A percentile compares a stretch with the other conserved stretches of the same genome.
Evolutionary conservation across 2,888 invertebrate species (phyloP).

Genomic region (Leptinotarsa tumamoca): DNA sequence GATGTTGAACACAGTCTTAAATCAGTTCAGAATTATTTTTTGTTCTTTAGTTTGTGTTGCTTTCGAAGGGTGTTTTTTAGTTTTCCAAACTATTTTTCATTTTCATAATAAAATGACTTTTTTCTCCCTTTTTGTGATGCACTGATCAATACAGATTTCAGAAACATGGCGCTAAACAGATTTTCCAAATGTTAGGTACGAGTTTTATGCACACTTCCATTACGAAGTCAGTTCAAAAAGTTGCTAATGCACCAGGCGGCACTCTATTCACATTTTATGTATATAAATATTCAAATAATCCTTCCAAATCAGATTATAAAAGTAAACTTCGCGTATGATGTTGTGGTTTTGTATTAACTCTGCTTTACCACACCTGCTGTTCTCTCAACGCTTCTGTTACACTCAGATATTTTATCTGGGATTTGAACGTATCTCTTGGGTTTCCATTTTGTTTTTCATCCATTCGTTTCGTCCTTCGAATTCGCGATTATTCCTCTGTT

Average conservation of each 20-base stretch:
- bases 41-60: no score
- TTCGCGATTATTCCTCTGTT: not conserved
- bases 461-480: not conserved
- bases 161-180: not conserved
- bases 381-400: conserved; percentile 54
- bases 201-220: conserved; percentile 56
- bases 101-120: not conserved
- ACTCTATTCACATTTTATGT: conserved; percentile 62
- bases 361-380: conserved; percentile 56
- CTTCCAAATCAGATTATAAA: conserved; percentile 65
- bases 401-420: conserved; percentile 17
- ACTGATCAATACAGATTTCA: not conserved
- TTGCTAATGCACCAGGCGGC: conserved; percentile 64
- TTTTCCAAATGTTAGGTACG: conserved; percentile 2
- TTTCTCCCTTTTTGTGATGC: not conserved
- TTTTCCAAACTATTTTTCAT: not conserved
- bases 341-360: conserved; percentile 66
- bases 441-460: conserved; percentile 2
- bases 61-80: no score
- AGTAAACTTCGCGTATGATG: conserved; percentile 65
- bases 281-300: conserved; percentile 67
- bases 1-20: no score
- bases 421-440: not conserved
- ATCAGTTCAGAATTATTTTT: no score
- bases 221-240: conserved; percentile 62